A percentile compares a stretch with the other conserved stretches of the same genome.
phyloP scores from a whole-genome alignment of 1,140 invertebrate species.

The Artemia franciscana region DNA sequence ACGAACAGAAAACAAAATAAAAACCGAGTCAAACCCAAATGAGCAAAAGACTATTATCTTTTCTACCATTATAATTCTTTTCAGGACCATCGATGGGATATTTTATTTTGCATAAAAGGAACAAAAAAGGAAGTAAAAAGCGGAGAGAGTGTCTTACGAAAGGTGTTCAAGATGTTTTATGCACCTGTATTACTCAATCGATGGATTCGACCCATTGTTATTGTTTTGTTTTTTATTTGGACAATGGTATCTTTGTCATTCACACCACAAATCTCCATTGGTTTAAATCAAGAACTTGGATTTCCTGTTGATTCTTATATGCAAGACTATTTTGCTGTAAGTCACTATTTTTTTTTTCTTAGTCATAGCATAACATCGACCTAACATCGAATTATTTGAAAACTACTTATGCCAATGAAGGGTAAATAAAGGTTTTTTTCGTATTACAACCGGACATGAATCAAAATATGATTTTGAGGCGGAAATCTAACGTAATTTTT shows the following conservation, averaged over 20 bases:
- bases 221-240: constrained; percentile 74
- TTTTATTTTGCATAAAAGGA: constrained; percentile 56
- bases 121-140: constrained; percentile 28
- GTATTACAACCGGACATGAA: no score
- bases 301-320: constrained; percentile 94
- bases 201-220: constrained; percentile 37
- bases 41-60: no score
- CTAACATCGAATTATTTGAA: no score
- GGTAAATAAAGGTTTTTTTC: no score
- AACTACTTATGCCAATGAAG: no score
- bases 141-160: constrained; percentile 36
- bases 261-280: constrained; percentile 65
- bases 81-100: constrained; percentile 47
- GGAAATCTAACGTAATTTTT: no score
- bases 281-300: constrained; percentile 83
- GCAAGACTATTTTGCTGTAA: constrained; percentile 56
- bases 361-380: no score
- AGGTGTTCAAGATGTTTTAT: constrained; percentile 49
- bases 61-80: background rate
- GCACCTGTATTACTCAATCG: constrained; percentile 66
- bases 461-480: no score
- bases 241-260: constrained; percentile 64
- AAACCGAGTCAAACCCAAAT: no score
- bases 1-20: no score
- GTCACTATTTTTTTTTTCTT: no score